Evolutionary conservation across 2,888 invertebrate species (phyloP), one percentile per base, ranked within the genome.

Genomic region (Nymphalis polychloros): DNA sequence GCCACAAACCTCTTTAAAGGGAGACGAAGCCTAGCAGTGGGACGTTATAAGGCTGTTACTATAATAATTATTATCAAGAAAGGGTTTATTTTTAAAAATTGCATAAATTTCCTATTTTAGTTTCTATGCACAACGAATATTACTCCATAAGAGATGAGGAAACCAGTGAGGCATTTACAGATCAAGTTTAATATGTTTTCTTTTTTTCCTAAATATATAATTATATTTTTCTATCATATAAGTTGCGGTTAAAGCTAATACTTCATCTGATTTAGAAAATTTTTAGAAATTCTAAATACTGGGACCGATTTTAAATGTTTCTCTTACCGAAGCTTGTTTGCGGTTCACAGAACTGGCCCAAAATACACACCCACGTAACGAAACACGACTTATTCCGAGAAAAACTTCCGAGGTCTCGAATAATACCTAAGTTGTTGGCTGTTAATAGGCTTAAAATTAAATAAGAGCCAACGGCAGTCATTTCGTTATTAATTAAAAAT

Each of bases 261-360:
- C 65, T 53, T 55, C 50, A 66, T 46, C 52, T 65, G 49, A 55
- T 53, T 62, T 49, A 46, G 64, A 55, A 62, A 55, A 65, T 66
- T 68, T 62, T 68, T 52, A 50, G 68, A 23, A 61, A 63, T 49
- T 61, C 66, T 57, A 59, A 69, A 71, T 64, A 67, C 46, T 60
- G 48, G 52, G 69, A 64, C n/a, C 59, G 52, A 57, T 64, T 64
- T 60, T 69, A 67, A 72, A 72, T 65, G 69, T 72, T 69, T 69
- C 69, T 71, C 62, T 69, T 72, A 63, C 64, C 64, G 61, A 62
- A 72, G 62, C 69, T 59, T 67, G 69, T 69, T 72, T 69, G 71
- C 71, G 64, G 71, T 72, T 72, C 71, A 72, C 67, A 57, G 71
- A 72, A 72, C 69, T 59, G 71, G 67, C 71, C 67, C 69, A 67